phyloP scores from a whole-genome alignment of 2,797 vertebrate species.

The Pogoniulus pusillus region DNA sequence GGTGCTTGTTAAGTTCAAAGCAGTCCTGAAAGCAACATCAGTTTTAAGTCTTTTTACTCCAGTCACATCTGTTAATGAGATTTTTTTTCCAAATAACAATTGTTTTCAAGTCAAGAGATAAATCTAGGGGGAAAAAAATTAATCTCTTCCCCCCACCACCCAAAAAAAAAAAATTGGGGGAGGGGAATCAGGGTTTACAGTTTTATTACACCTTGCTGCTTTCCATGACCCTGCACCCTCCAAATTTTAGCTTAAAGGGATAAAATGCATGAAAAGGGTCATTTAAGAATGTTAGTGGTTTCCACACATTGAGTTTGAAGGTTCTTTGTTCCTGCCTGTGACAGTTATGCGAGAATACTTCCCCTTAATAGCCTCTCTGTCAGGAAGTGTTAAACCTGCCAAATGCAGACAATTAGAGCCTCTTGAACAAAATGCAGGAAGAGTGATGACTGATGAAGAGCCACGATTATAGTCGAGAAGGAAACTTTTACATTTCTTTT shows the following conservation, averaged over 20 bases:
- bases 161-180: background rate
- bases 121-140: constrained; percentile 52
- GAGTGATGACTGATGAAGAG: constrained; percentile 81
- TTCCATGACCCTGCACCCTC: constrained; percentile 72
- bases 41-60: constrained; percentile 81
- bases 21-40: constrained; percentile 82
- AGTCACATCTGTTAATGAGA: constrained; percentile 88
- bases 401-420: constrained; percentile 91
- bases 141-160: too few species aligned
- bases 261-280: constrained; percentile 81
- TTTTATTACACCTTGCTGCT: constrained; percentile 80
- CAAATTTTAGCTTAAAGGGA: constrained; percentile 82
- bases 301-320: constrained; percentile 81
- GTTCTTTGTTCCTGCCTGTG: constrained; percentile 84
- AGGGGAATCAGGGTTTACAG: constrained; percentile 71
- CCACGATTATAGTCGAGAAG: constrained; percentile 74
- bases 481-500: constrained; percentile 81
- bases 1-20: constrained; percentile 90
- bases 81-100: constrained; percentile 84
- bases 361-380: constrained; percentile 89
- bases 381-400: constrained; percentile 94
- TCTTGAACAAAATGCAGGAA: constrained; percentile 84
- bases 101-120: constrained; percentile 81
- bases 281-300: constrained; percentile 82
- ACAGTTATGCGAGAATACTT: constrained; percentile 91